Conservation (phyloP, 2,797 vertebrate genomes). For the Crax fasciolata region DNA sequence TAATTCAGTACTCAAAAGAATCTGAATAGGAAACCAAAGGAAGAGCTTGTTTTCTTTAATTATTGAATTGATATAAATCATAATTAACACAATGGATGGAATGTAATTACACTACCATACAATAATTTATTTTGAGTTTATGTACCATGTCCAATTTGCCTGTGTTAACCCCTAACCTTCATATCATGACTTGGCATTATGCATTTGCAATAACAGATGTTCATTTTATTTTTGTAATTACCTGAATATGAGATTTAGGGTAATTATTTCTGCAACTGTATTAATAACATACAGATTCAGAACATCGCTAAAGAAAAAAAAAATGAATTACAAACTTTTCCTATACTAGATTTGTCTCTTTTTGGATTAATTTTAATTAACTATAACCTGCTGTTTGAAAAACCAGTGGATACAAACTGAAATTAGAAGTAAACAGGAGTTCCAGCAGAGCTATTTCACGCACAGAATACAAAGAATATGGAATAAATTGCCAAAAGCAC, state of each 20-base stretch:
- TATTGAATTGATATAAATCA: constrained; percentile 81
- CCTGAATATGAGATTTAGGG: constrained; percentile 58
- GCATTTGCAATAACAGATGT: constrained; percentile 78
- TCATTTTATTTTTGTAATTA: constrained; percentile 79
- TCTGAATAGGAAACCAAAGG: constrained; percentile 66
- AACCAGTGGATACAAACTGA: constrained; percentile 54
- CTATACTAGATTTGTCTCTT: constrained; percentile 51
- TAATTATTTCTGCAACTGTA: constrained; percentile 73
- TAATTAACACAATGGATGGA: constrained; percentile 79
- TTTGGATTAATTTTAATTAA: constrained; percentile 77
- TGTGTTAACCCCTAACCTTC: constrained; percentile 80
- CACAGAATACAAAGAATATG: constrained; percentile 54
- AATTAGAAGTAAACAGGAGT: constrained; percentile 77
- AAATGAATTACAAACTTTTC: constrained; percentile 14
- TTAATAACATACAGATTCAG: constrained; percentile 64
- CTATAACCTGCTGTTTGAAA: constrained; percentile 59
- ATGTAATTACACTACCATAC: constrained; percentile 76
- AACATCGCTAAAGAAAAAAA: constrained; percentile 46
- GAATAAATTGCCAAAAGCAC: constrained; percentile 62
- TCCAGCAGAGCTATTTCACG: constrained; percentile 74
- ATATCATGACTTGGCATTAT: constrained; percentile 72
- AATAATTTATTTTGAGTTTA: constrained; percentile 81
- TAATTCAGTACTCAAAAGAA: constrained; percentile 47
- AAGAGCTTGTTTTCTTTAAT: constrained; percentile 79
- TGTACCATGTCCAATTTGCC: constrained; percentile 78